Evolutionary conservation across 2,797 vertebrate genomes (phyloP), one percentile per base, ranked within the genome.

Genomic region (Lophotriccus pileatus): DNA sequence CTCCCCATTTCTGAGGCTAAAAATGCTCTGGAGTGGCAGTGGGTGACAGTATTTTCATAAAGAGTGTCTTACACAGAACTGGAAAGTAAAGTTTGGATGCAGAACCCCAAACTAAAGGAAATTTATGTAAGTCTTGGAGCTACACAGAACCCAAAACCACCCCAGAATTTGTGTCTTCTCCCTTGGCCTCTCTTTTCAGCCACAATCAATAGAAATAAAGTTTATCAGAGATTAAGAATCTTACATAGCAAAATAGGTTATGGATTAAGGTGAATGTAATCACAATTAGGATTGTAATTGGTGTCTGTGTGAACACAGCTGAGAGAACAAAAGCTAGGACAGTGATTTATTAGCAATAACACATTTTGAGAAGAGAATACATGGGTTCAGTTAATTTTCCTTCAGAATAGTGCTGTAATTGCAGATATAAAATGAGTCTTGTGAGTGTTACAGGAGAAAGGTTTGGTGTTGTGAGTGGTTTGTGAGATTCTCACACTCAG

Each of bases 71-170:
- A 1, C 11, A 7, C 5, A 27, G 37, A n/a, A 11, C 15, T 68
- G 53, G 69, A 30, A 63, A 16, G 3, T 5, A 1, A 39, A 80
- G 17, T 3, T 79, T 87, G 16, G 72, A 39, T 7, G 3, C 47
- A 28, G 39, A 36, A 2, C 32, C 32, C 32, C 79, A 58, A 34
- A 23, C 11, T 21, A 12, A 34, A 21, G 23, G 73, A 25, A 68
- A 30, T 16, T 52, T 68, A 1, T 30, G 0, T 4, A 93, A 58
- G 58, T 36, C 15, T 30, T 49, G 49, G 49, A 34, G 72, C 32
- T 27, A 0, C 7, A 4, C 18, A 6, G 8, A 72, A 12, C 46
- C 43, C 53, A 6, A 15, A 74, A 44, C 0, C 56, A 2, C 14
- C 55, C 43, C 43, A 67, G 50, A 23, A 23, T 58, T 9, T 47